Conservation (phyloP, 2,888 invertebrate species). For the Leucophora obtusa region DNA sequence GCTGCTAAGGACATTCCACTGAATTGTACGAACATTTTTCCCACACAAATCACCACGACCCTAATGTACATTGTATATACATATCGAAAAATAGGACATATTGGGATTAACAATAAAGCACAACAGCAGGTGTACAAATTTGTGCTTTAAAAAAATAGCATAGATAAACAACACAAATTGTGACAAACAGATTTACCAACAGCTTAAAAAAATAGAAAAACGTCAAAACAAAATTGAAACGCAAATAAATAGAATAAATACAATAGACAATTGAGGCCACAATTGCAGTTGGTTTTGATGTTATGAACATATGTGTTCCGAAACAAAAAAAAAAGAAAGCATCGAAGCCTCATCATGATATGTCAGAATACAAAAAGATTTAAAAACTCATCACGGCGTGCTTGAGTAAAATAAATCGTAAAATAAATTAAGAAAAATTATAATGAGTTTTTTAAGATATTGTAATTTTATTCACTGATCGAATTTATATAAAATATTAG, state of each 20-base stretch:
- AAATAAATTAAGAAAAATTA: no score
- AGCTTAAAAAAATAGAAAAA: not conserved
- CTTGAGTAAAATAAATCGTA: no score
- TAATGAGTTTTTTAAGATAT: no score
- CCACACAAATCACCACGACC: no score
- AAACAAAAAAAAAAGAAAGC: no score
- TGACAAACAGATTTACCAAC: conserved; percentile 38
- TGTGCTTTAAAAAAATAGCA: conserved; percentile 1
- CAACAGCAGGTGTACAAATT: conserved; percentile 53
- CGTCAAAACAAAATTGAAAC: conserved; percentile 16
- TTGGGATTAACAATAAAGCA: conserved; percentile 49
- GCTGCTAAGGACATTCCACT: no score
- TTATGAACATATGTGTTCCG: conserved; percentile 28
- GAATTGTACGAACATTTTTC: no score
- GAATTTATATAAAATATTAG: no score
- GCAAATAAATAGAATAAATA: conserved; percentile 46
- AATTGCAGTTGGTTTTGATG: conserved; percentile 20
- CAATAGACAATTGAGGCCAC: conserved; percentile 57
- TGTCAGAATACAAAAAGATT: not conserved
- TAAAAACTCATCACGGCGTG: no score
- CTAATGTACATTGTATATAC: no score
- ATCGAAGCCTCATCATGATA: not conserved
- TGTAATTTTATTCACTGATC: no score
- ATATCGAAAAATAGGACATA: conserved; percentile 19
- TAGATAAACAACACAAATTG: conserved; percentile 32